Conservation (phyloP, 2,888 invertebrate species). For the Enchytraeus crypticus region DNA sequence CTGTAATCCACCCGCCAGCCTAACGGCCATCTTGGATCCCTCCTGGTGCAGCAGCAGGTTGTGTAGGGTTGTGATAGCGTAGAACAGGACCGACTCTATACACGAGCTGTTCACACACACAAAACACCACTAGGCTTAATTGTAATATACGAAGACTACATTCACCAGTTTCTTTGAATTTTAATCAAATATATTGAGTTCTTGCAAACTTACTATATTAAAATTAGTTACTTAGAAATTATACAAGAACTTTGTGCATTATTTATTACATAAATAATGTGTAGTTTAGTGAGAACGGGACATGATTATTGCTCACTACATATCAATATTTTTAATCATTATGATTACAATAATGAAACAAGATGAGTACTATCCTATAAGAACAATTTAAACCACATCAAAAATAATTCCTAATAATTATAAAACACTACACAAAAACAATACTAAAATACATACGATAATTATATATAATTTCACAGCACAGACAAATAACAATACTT, state of each 20-base stretch:
- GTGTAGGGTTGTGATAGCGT: slow-evolving; percentile 96
- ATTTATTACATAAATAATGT: background rate
- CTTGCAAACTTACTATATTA: no score
- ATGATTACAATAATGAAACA: background rate
- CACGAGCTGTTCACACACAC: slow-evolving; percentile 61
- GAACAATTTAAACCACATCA: background rate
- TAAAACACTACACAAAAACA: background rate
- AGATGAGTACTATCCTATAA: background rate
- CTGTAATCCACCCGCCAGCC: slow-evolving; percentile 91
- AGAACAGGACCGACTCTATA: slow-evolving; percentile 92
- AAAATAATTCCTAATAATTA: background rate
- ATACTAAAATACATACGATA: background rate
- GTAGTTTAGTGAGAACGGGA: background rate
- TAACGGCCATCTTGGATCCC: slow-evolving; percentile 94
- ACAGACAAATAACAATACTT: background rate
- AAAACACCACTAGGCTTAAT: background rate
- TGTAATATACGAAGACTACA: no score
- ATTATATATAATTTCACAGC: background rate
- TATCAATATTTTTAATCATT: background rate
- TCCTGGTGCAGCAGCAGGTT: slow-evolving; percentile 95
- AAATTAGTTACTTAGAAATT: background rate
- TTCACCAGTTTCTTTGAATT: no score
- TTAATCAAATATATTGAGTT: no score
- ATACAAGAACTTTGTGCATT: background rate
- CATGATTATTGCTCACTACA: background rate